phyloP scores from a whole-genome alignment of 2,888 invertebrate species.

The Sycophila texana region DNA sequence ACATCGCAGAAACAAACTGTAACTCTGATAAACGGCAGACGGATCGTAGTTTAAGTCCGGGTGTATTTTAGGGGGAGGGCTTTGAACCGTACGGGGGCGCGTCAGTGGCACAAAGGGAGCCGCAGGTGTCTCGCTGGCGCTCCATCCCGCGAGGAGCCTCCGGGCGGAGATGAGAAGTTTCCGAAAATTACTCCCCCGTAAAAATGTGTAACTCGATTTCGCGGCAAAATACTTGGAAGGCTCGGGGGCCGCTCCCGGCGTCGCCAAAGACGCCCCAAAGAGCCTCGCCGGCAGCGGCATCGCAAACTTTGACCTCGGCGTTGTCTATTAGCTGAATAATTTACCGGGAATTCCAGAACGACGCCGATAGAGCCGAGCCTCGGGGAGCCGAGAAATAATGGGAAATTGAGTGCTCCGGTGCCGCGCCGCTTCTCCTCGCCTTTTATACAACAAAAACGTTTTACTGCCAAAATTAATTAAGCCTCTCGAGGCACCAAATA shows the following conservation, averaged over 20 bases:
- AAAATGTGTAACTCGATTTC: constrained; percentile 61
- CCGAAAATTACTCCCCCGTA: constrained; percentile 59
- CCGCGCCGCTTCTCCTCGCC: background rate
- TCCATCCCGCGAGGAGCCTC: background rate
- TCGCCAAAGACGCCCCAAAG: constrained; percentile 6
- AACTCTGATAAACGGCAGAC: constrained; percentile 14
- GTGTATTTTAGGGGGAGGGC: background rate
- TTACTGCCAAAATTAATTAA: background rate
- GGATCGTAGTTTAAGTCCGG: constrained; percentile 17
- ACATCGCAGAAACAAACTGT: background rate
- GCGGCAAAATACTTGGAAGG: constrained; percentile 49
- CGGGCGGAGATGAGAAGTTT: constrained; percentile 53
- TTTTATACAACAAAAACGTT: background rate
- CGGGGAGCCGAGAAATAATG: constrained; percentile 17
- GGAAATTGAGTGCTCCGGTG: constrained; percentile 31
- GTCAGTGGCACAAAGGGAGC: constrained; percentile 17
- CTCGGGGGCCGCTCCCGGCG: background rate
- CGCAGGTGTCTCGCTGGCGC: constrained; percentile 37
- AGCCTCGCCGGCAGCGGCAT: background rate
- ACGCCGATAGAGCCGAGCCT: background rate
- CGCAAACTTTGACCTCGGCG: constrained; percentile 43
- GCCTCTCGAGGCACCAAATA: background rate
- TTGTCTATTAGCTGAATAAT: constrained; percentile 50
- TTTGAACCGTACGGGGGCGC: background rate
- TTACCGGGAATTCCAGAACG: constrained; percentile 24